These are phyloP conservation scores for Panulirus ornatus DNA, from an alignment of 1,140 invertebrate species.

Conservation along the genomic window DNA sequence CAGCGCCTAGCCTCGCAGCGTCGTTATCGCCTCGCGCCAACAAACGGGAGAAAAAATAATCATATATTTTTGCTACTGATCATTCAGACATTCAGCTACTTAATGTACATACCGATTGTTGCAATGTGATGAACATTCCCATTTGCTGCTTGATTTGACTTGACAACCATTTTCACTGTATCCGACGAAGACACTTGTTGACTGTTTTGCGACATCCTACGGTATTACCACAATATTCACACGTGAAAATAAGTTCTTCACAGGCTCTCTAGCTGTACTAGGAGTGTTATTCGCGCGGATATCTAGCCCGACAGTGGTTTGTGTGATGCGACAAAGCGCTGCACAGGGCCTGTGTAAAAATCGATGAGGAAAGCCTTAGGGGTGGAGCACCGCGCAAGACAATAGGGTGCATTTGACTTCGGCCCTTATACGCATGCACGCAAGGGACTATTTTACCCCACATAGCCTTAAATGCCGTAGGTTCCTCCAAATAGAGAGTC, in stretches of 20 bases:
- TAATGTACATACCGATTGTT: slow-evolving; percentile 56
- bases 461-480: not conserved
- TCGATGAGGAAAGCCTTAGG: slow-evolving; percentile 54
- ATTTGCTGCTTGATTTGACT: slow-evolving; percentile 53
- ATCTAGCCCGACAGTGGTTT: not conserved
- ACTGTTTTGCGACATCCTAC: slow-evolving; percentile 52
- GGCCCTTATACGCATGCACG: not conserved
- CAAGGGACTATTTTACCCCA: not conserved
- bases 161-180: slow-evolving; percentile 70
- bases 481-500: not conserved
- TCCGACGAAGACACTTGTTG: slow-evolving; percentile 59
- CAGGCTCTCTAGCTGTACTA: not conserved
- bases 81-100: not conserved
- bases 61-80: not conserved
- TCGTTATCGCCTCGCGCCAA: not conserved
- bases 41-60: not conserved
- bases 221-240: not conserved
- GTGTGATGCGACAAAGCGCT: slow-evolving; percentile 41
- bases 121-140: slow-evolving; percentile 67
- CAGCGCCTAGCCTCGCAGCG: slow-evolving; percentile 51
- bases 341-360: slow-evolving; percentile 48
- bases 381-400: slow-evolving; percentile 45
- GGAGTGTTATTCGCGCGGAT: not conserved
- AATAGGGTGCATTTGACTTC: slow-evolving; percentile 23
- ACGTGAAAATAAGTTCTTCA: not conserved